Base-by-base conservation (phyloP, 2,797 vertebrate genomes). In the Ambastaia sidthimunki region DNA sequence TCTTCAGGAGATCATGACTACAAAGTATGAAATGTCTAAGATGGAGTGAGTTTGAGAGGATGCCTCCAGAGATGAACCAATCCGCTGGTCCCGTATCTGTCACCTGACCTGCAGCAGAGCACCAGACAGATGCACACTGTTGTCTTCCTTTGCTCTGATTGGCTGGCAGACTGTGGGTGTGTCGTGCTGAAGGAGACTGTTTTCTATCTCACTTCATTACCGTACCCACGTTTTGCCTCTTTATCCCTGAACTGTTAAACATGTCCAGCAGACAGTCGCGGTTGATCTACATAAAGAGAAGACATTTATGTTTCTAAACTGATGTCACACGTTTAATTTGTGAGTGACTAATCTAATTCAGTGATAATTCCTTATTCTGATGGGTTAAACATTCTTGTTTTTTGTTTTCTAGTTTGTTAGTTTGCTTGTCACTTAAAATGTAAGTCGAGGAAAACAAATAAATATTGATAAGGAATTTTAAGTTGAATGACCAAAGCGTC, bases 1-100 rank as follows among this genome's bases (percentile, higher is more conserved):
- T 63, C 4, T n/a, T 12, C 59, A 97, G 96, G 95, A 97, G 92
- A 96, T 96, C 80, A 94, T 95, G 95, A 96, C 95, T 19, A 96
- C 95, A 71, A 96, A 93, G 90, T 96, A 94, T 47, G 95, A 96
- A 91, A 96, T 96, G 93, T 95, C 95, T 59, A 96, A 96, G 90
- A 93, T 96, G 93, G 95, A 96, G 89, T 96, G 89, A 95, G 19
- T 7, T 62, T 47, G 41, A 44, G 41, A 44, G 9, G 41, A 44
- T 10, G 9, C 23, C 69, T 66, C 23, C 31, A 65, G 16, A 16
- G 31, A 54, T 54, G 10, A 31, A 57, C 74, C 37, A 48, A 60
- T 48, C 23, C 7, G 34, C 63, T 44, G 63, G 41, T 76, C 50
- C 34, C 15, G 3, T 15, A 2, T 15, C 63, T 47, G 60, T 34